These are phyloP conservation scores for Dromius quadrimaculatus DNA, from an alignment of 2,888 invertebrate species.

Conservation along the genomic window DNA sequence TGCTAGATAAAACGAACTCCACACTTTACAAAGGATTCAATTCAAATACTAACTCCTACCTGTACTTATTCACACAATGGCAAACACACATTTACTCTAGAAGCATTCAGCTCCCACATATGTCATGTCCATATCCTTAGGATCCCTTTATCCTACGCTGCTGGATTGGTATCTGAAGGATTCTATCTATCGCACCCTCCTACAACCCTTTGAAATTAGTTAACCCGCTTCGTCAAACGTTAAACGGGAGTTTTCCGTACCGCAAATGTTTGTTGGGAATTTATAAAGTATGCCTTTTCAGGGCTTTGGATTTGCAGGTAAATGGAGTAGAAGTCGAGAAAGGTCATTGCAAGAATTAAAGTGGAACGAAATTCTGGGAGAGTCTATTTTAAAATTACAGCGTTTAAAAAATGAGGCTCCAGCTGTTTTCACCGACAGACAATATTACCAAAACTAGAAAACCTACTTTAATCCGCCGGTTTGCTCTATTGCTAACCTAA, in stretches of 20 bases:
- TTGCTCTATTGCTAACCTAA: too few species aligned
- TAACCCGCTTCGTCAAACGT: slow-evolving; percentile 11
- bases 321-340: neutral
- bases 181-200: neutral
- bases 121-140: slow-evolving; percentile 19
- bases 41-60: too few species aligned
- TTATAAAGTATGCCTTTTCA: neutral
- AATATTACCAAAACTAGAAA: too few species aligned
- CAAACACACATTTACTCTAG: too few species aligned
- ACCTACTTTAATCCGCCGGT: too few species aligned
- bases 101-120: slow-evolving; percentile 12
- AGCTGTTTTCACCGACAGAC: too few species aligned
- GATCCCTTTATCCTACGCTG: slow-evolving; percentile 19
- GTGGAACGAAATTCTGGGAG: too few species aligned
- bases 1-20: too few species aligned
- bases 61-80: slow-evolving; percentile 18
- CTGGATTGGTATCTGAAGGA: slow-evolving; percentile 14
- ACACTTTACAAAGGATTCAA: too few species aligned
- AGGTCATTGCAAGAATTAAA: slow-evolving; percentile 6
- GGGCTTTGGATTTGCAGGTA: slow-evolving; percentile 8
- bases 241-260: slow-evolving; percentile 13
- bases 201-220: slow-evolving; percentile 33
- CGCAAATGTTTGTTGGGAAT: slow-evolving; percentile 1
- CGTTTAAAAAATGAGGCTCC: too few species aligned
- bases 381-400: too few species aligned